Evolutionary conservation across 2,888 invertebrate genomes (phyloP), one percentile per base, ranked within the genome.

Genomic region (Scaptomyza tumidula): DNA sequence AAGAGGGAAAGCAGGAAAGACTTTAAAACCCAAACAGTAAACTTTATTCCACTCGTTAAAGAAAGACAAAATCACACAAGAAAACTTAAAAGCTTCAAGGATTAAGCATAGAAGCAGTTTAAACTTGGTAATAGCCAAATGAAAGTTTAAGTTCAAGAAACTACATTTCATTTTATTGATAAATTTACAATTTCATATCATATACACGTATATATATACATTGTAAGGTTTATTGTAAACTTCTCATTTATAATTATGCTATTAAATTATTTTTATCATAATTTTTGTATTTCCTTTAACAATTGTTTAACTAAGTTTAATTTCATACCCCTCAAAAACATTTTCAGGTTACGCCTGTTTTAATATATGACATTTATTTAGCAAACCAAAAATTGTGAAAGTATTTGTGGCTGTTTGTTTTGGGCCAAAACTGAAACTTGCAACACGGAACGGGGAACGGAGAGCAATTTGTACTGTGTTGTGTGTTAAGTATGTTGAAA

Each of bases 361-460:
- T n/a, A 29, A 16, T 13, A 46, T 49, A 45, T 63, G 62, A 49
- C 46, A 33, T 58, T 37, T 60, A 63, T 75, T 71, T 59, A 24
- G 49, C 35, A 45, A 54, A 50, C 64, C 53, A 48, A 76, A 59
- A 73, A 65, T 48, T 48, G 65, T 61, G 46, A 61, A 76, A 61
- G 49, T 57, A 65, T 61, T 76, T 60, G 60, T 66, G 57, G 54
- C 57, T 33, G 50, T 66, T 74, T 76, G 55, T 41, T 41, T 11
- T 77, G 65, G 54, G 43, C 60, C 16, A 50, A 27, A 46, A 39
- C 24, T 35, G 67, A 14, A 14, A 14, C 24, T 27, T n/a, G 63
- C 35, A 16, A 37, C n/a, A 41, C 27, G 13, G 10, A 31, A 4
- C 6, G 16, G 19, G 24, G 24, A 24, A 3, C 24, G 24, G 44